Evolutionary conservation across 2,888 invertebrate species (phyloP).

Genomic region (Keiferia lycopersicella): DNA sequence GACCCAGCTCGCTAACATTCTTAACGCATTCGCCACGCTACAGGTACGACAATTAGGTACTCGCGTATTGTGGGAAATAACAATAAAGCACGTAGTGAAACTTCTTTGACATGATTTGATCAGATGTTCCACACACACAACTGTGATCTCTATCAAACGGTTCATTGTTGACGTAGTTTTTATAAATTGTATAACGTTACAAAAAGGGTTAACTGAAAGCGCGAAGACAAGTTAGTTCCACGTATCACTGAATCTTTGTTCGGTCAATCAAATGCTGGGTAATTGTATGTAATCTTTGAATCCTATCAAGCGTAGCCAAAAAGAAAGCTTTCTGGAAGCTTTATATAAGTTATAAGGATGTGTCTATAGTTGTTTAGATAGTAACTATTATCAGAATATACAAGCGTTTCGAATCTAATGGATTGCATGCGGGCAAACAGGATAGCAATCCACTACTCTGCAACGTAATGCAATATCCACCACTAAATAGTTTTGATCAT

Average conservation of each 20-base stretch:
- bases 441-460: no score
- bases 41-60: constrained; percentile 19
- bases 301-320: no score
- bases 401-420: no score
- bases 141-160: constrained; percentile 3
- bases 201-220: background rate
- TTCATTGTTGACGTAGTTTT: constrained; percentile 7
- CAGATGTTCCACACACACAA: constrained; percentile 5
- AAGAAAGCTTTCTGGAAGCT: no score
- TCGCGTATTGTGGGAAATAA: constrained; percentile 8
- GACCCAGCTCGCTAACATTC: constrained; percentile 13
- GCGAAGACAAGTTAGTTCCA: background rate
- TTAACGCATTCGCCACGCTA: constrained; percentile 9
- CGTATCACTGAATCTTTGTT: background rate
- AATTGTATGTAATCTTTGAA: no score
- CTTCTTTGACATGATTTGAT: constrained; percentile 7
- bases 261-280: background rate
- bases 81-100: constrained; percentile 14
- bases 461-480: no score
- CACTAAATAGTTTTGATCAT: no score
- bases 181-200: background rate
- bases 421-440: no score
- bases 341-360: no score
- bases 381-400: no score
- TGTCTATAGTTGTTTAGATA: no score